Base-by-base conservation (phyloP, 1,140 invertebrate genomes). In the Agrypnia vestita region DNA sequence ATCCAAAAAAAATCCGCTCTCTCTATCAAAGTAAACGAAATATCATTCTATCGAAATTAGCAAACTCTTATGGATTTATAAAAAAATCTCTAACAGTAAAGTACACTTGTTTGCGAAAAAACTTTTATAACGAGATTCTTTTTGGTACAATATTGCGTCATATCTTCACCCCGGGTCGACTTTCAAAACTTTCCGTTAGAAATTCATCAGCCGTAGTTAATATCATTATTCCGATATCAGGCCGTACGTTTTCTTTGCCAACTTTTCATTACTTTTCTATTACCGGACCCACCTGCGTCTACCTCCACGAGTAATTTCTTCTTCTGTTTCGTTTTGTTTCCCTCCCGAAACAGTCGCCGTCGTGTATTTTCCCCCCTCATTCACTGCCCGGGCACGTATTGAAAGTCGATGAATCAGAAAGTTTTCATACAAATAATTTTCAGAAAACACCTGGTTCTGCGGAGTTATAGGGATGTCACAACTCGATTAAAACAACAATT, bases 371-470 rank as follows among this genome's bases (percentile, higher is more conserved):
- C 35, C n/a, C 61, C 61, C 21, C 12, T 43, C 61, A 25, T 43
- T 25, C 19, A 13, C 11, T 43, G 10, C 61, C 61, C 35, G 10
- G 35, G 61, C 61, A 64, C 61, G 61, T 64, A 64, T 64, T 64
- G 61, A 64, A 64, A 64, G 61, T 64, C 61, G 61, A 64, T 64
- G 61, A 64, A 64, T 64, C 61, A 64, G 61, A 64, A 64, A 64
- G 61, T 64, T 64, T 64, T 13, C 61, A 19, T n/a, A 64, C 61
- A 64, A 64, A 64, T 64, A 64, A 59, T 64, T 64, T 64, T 19
- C 19, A 19, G 13, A 43, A 35, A 64, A 64, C 61, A 64, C 61
- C 61, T 64, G 61, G 19, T 43, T 35, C 61, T 3, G n/a, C 3
- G 25, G 17, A 11, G 35, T 35, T 10, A 64, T 19, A 64, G 61